A percentile compares a stretch with the other conserved stretches of the same genome.
Evolutionary conservation across 1,140 invertebrate species (phyloP).

Genomic region (Melitaea cinxia): DNA sequence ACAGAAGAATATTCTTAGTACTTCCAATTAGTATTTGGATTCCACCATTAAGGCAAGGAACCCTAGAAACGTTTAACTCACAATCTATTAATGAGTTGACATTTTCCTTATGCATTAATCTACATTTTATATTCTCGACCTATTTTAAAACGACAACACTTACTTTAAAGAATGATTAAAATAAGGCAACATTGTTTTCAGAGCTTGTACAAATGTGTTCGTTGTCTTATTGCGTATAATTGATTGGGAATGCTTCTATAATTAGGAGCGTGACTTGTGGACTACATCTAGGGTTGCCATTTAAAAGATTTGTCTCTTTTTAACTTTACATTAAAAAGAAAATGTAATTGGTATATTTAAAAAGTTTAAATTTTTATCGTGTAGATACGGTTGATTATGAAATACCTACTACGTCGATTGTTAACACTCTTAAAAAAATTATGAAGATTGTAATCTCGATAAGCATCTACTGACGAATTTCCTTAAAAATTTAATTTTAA

Average conservation of each 20-base stretch:
- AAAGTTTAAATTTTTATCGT: too few relatives aligned
- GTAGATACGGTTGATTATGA: too few relatives aligned
- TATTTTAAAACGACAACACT: neutral
- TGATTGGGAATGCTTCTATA: conserved; percentile 81
- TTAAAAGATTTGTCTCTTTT: neutral
- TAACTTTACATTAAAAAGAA: too few relatives aligned
- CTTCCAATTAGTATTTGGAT: too few relatives aligned
- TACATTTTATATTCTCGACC: neutral
- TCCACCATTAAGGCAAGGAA: too few relatives aligned
- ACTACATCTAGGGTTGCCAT: neutral
- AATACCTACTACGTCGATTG: too few relatives aligned
- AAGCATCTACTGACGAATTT: too few relatives aligned
- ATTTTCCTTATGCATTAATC: neutral
- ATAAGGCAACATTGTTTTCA: conserved; percentile 37
- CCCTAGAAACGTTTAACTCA: neutral
- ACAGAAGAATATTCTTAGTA: too few relatives aligned
- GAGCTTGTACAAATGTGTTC: conserved; percentile 55
- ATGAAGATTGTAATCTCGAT: too few relatives aligned
- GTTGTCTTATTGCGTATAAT: conserved; percentile 68
- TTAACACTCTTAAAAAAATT: too few relatives aligned
- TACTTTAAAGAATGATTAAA: neutral
- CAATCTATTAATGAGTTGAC: neutral
- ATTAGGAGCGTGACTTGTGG: conserved; percentile 67
- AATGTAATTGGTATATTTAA: too few relatives aligned
- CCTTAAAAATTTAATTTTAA: too few relatives aligned